Percentiles rank a stretch among this genome's conserved stretches.
Evolutionary conservation across 1,140 invertebrate genomes (phyloP).

Genomic region (Zophobas morio): DNA sequence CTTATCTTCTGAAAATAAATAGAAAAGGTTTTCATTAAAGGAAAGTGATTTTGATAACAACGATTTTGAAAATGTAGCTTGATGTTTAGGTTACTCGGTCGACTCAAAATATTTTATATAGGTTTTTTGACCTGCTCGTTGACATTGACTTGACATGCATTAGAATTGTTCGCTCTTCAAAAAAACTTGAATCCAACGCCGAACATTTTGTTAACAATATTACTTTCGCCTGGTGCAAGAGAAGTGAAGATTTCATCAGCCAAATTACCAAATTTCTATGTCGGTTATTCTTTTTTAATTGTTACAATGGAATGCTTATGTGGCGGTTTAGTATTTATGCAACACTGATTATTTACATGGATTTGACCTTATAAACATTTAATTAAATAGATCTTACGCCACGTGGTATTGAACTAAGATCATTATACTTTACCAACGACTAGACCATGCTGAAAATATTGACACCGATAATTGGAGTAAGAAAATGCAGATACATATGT

Average conservation of each 20-base stretch:
- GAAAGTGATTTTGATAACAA: slow-evolving; percentile 32
- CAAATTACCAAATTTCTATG: slow-evolving; percentile 43
- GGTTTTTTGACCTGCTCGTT: slow-evolving; percentile 28
- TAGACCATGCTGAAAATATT: no score
- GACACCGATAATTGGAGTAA: no score
- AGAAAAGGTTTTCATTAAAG: slow-evolving; percentile 28
- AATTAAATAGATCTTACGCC: slow-evolving; percentile 13
- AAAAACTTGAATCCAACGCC: slow-evolving; percentile 14
- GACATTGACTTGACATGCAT: slow-evolving; percentile 26
- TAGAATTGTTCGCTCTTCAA: slow-evolving; percentile 11
- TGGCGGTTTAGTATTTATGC: slow-evolving; percentile 32
- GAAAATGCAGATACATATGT: no score
- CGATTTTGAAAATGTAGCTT: background rate
- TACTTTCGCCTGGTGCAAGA: slow-evolving; percentile 42
- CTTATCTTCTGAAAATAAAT: slow-evolving; percentile 42
- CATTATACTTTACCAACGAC: background rate
- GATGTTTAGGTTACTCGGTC: background rate
- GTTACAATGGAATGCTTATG: slow-evolving; percentile 33
- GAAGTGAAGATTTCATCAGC: slow-evolving; percentile 38
- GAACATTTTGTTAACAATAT: slow-evolving; percentile 35
- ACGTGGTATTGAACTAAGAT: slow-evolving; percentile 11
- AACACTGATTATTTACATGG: slow-evolving; percentile 20
- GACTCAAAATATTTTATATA: background rate
- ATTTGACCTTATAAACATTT: slow-evolving; percentile 23
- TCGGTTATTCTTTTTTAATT: slow-evolving; percentile 32